Percentiles rank a stretch among this genome's conserved stretches.
phyloP scores from a whole-genome alignment of 2,113 vertebrate species.

The Indicator maculatus region DNA sequence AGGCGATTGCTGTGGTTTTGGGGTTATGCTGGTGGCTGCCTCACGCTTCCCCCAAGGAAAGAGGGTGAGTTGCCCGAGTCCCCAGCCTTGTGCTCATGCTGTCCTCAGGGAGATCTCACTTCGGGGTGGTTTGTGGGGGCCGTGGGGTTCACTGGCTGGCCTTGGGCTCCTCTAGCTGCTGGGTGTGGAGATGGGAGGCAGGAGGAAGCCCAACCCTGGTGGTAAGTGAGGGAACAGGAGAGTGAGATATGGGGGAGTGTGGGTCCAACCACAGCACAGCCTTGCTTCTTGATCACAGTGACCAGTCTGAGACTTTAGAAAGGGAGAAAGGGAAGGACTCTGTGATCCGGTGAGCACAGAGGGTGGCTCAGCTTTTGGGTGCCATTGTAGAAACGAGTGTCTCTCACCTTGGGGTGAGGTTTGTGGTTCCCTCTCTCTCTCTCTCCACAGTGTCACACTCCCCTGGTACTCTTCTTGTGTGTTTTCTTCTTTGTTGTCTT shows the following conservation, averaged over 20 bases:
- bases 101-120: rapidly evolving
- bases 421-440: neutral
- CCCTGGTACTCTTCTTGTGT: neutral
- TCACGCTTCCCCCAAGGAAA: rapidly evolving
- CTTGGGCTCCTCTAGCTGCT: rapidly evolving
- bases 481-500: neutral
- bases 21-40: rapidly evolving
- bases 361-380: neutral
- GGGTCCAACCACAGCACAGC: rapidly evolving
- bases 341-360: rapidly evolving
- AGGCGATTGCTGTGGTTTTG: neutral
- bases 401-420: neutral
- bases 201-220: neutral
- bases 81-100: rapidly evolving
- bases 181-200: neutral
- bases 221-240: neutral
- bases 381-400: neutral
- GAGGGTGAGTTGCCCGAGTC: neutral
- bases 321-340: neutral
- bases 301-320: neutral
- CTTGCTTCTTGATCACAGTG: rapidly evolving
- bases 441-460: neutral
- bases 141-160: neutral
- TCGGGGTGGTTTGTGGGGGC: neutral
- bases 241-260: neutral